Conservation (phyloP, 2,113 vertebrate genomes). For the Leucosticte australis region DNA sequence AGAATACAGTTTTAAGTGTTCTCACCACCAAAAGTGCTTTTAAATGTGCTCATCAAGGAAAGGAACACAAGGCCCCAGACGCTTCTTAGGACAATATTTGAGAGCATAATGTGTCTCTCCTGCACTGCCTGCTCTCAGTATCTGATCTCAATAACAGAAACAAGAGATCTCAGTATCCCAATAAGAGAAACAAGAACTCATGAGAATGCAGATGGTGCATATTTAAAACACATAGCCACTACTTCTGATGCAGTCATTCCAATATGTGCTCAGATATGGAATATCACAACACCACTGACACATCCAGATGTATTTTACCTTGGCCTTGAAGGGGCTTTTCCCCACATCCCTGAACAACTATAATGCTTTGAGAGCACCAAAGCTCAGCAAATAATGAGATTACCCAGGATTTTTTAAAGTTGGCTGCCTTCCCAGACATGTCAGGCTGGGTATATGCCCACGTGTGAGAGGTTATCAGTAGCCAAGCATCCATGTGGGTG, state of each 20-base stretch:
- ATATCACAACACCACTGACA: not conserved
- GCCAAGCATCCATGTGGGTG: not conserved
- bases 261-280: fast-evolving
- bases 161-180: not conserved
- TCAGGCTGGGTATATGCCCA: not conserved
- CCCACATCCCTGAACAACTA: not conserved
- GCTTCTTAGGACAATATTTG: not conserved
- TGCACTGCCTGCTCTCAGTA: not conserved
- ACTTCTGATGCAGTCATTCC: not conserved
- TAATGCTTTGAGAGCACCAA: not conserved
- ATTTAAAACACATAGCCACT: not conserved
- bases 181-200: not conserved
- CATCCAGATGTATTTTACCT: not conserved
- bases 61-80: not conserved
- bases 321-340: not conserved
- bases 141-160: not conserved
- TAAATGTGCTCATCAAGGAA: not conserved
- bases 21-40: not conserved
- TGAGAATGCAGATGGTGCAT: not conserved
- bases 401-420: not conserved
- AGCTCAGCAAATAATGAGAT: not conserved
- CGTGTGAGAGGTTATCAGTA: fast-evolving
- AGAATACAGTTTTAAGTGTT: not conserved
- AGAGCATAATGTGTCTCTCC: not conserved
- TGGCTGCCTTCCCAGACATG: not conserved